A percentile compares a stretch with the other conserved stretches of the same genome.
These are phyloP conservation scores for Trichacis sp. DNA, from an alignment of 2,888 invertebrate genomes.

Conservation along the genomic window DNA sequence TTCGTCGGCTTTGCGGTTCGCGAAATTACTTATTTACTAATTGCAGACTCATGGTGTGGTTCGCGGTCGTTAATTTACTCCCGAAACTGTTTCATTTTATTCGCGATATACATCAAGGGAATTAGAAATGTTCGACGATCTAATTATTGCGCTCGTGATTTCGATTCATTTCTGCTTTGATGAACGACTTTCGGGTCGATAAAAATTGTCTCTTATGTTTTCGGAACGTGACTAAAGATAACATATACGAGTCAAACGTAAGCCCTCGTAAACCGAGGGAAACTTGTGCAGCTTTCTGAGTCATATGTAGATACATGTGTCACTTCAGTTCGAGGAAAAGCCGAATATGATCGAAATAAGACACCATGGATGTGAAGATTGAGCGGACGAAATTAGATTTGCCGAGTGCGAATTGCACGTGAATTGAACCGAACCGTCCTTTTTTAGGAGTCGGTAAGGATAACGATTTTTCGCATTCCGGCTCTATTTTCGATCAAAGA, in stretches of 20 bases:
- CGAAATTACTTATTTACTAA: too few relatives aligned
- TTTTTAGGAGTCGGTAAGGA: constrained; percentile 17
- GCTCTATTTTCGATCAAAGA: constrained; percentile 31
- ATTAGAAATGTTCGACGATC: too few relatives aligned
- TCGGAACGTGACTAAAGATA: too few relatives aligned
- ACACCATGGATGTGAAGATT: constrained; percentile 25
- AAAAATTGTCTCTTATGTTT: neutral
- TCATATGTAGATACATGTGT: neutral
- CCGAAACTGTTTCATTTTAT: too few relatives aligned
- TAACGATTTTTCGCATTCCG: constrained; percentile 25
- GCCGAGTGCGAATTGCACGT: constrained; percentile 16
- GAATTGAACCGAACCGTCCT: constrained; percentile 8
- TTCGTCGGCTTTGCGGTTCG: neutral
- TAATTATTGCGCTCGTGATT: too few relatives aligned
- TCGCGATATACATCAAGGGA: too few relatives aligned
- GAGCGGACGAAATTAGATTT: constrained; percentile 33
- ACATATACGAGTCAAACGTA: too few relatives aligned
- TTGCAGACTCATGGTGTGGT: neutral
- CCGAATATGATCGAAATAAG: constrained; percentile 23
- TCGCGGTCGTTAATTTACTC: too few relatives aligned
- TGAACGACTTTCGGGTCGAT: neutral
- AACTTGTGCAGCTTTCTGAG: neutral
- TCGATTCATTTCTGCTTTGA: neutral
- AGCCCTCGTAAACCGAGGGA: too few relatives aligned
- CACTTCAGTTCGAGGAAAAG: neutral